phyloP scores from a whole-genome alignment of 2,113 vertebrate species.

The Herpailurus yagouaroundi region DNA sequence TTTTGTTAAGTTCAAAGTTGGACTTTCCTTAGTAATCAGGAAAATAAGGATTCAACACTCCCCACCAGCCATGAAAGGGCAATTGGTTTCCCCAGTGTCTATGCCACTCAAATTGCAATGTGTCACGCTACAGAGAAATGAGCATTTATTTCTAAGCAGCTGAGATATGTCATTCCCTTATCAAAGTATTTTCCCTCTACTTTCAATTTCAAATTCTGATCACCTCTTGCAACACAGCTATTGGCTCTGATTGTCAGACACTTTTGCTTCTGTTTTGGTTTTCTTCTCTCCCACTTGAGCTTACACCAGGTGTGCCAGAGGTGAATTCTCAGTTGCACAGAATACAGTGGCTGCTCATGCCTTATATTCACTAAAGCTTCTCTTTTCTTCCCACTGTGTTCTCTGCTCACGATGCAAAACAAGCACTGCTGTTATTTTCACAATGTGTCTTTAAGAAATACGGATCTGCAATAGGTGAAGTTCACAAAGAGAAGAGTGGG shows the following conservation, averaged over 20 bases:
- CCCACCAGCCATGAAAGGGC: not conserved
- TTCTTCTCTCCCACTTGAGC: not conserved
- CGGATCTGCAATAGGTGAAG: not conserved
- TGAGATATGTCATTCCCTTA: not conserved
- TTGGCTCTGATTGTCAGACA: not conserved
- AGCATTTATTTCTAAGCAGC: not conserved
- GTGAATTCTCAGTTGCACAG: not conserved
- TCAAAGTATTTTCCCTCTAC: not conserved
- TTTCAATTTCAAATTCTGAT: not conserved
- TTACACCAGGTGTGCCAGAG: too few species aligned
- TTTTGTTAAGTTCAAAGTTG: not conserved
- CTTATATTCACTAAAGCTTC: not conserved
- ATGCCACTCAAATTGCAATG: not conserved
- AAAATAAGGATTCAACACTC: not conserved
- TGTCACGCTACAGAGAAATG: not conserved
- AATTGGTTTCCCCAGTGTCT: not conserved
- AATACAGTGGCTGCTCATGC: not conserved
- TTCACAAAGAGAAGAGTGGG: not conserved
- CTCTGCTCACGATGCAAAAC: not conserved
- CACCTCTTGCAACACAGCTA: not conserved
- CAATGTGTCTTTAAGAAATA: not conserved
- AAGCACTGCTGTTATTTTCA: not conserved
- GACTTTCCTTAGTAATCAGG: not conserved
- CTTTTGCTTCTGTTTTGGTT: not conserved
- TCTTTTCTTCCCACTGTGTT: not conserved